A percentile compares a stretch with the other conserved stretches of the same genome.
These are phyloP conservation scores for Aegithalos caudatus DNA, from an alignment of 2,113 vertebrate species.

Conservation along the genomic window DNA sequence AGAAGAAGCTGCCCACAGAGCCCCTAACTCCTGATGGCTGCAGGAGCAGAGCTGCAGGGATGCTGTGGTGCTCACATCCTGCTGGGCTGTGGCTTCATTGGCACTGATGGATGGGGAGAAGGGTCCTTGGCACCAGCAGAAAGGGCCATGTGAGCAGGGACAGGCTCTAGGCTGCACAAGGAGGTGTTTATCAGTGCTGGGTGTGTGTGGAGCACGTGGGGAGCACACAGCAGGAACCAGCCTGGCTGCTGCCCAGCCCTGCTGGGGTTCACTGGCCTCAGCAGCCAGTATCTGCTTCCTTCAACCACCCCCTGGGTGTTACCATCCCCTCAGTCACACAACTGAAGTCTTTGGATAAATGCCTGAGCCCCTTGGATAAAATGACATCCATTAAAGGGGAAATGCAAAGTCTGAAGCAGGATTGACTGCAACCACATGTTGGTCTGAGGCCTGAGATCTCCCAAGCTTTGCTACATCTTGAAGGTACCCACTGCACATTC, in stretches of 20 bases:
- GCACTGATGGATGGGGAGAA: not conserved
- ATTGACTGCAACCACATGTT: fast-evolving
- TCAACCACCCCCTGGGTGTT: not conserved
- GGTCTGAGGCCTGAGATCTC: not conserved
- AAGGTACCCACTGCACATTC: not conserved
- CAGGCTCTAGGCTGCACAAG: not conserved
- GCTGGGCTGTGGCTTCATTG: not conserved
- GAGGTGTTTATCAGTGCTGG: not conserved
- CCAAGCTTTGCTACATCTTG: fast-evolving
- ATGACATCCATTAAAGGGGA: fast-evolving
- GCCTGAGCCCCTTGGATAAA: not conserved
- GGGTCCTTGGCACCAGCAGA: not conserved
- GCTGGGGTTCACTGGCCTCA: not conserved
- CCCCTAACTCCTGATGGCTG: not conserved
- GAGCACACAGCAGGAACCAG: not conserved
- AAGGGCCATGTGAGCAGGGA: fast-evolving
- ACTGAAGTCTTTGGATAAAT: not conserved
- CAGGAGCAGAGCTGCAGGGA: not conserved
- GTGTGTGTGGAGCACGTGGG: fast-evolving
- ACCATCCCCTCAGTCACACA: not conserved
- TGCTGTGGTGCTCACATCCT: not conserved
- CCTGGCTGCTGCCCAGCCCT: not conserved
- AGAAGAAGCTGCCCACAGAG: not conserved
- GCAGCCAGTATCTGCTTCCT: not conserved
- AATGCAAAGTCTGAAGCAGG: not conserved